These are phyloP conservation scores for Lethrus apterus DNA, from an alignment of 1,140 invertebrate genomes.

Conservation along the genomic window DNA sequence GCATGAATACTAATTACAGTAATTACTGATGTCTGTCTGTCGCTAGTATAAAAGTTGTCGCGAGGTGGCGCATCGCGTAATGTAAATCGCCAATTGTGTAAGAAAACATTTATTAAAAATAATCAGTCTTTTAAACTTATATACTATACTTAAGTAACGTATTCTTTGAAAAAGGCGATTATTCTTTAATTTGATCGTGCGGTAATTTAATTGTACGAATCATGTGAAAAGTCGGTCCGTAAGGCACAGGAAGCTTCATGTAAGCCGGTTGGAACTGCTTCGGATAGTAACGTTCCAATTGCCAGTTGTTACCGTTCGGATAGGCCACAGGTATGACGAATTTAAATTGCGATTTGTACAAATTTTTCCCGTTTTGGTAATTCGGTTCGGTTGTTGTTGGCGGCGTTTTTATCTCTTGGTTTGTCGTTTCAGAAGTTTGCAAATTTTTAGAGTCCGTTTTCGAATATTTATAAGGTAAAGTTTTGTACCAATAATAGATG, in stretches of 20 bases:
- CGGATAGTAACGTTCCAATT: conserved; percentile 28
- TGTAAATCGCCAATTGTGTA: too few species aligned
- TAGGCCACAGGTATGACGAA: conserved; percentile 31
- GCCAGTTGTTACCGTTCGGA: conserved; percentile 20
- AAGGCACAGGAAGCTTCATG: conserved; percentile 26
- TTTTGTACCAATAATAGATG: conserved; percentile 19
- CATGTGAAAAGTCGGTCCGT: conserved; percentile 31
- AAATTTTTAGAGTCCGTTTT: conserved; percentile 4
- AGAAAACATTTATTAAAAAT: conserved; percentile 6
- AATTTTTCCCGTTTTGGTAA: conserved; percentile 13
- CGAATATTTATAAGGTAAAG: conserved; percentile 15
- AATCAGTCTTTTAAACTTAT: background rate
- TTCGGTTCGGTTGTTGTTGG: conserved; percentile 17
- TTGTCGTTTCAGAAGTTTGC: conserved; percentile 9
- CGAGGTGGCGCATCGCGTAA: too few species aligned
- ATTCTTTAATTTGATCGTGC: conserved; percentile 5
- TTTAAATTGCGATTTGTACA: conserved; percentile 30
- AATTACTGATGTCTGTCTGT: too few species aligned
- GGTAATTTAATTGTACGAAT: conserved; percentile 33
- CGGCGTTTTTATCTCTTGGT: background rate
- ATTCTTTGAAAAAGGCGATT: background rate
- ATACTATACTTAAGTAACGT: background rate
- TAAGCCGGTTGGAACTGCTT: conserved; percentile 24
- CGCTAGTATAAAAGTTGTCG: too few species aligned
- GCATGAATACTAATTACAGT: too few species aligned